These are phyloP conservation scores for Eristalinus sepulchralis DNA, from an alignment of 2,888 invertebrate species.

Conservation along the genomic window DNA sequence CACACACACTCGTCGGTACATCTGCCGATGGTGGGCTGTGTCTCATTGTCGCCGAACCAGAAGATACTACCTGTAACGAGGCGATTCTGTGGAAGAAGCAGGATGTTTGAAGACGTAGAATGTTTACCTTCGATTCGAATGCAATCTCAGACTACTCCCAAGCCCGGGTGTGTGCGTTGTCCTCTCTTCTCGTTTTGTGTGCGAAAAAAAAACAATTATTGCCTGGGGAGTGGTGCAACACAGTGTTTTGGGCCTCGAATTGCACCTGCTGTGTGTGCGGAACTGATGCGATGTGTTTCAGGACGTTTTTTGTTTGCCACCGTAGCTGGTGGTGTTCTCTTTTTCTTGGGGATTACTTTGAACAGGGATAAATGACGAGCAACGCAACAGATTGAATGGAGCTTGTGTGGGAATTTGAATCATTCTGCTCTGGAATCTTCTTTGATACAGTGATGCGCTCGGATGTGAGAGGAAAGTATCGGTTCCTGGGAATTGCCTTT, in stretches of 20 bases:
- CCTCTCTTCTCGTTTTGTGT: constrained; percentile 40
- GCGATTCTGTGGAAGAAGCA: constrained; percentile 9
- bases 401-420: constrained; percentile 30
- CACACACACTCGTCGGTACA: neutral
- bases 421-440: neutral
- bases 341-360: constrained; percentile 16
- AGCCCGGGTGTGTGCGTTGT: constrained; percentile 5
- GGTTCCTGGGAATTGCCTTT: neutral
- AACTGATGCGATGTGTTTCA: constrained; percentile 54
- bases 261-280: constrained; percentile 65
- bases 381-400: constrained; percentile 22
- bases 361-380: constrained; percentile 36
- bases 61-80: constrained; percentile 2
- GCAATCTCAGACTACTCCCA: constrained; percentile 57
- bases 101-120: constrained; percentile 51
- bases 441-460: neutral
- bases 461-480: neutral
- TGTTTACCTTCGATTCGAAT: constrained; percentile 68
- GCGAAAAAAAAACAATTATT: constrained; percentile 50
- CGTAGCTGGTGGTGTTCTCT: neutral
- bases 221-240: constrained; percentile 29
- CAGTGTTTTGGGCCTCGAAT: constrained; percentile 17
- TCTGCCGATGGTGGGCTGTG: constrained; percentile 18
- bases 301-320: constrained; percentile 38
- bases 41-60: constrained; percentile 7